phyloP scores from a whole-genome alignment of 2,113 vertebrate species.

The Lepus americanus region DNA sequence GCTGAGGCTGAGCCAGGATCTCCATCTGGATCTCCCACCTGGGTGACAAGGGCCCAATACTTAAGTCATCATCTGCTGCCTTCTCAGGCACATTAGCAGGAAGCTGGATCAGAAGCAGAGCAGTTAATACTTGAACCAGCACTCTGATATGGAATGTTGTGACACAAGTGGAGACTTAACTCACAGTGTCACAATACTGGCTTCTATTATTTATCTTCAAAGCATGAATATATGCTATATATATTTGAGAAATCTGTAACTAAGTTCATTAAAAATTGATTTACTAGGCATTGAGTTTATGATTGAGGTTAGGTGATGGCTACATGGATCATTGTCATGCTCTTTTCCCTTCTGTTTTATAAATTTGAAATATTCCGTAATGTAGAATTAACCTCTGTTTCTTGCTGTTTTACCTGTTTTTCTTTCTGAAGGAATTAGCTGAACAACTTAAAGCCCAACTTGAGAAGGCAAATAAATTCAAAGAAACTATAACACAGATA shows the following conservation, averaged over 20 bases:
- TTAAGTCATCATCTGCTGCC: too few species aligned
- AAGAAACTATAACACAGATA: constrained; percentile 84
- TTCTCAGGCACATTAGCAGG: too few species aligned
- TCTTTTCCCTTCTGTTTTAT: neutral
- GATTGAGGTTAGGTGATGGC: neutral
- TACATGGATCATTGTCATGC: neutral
- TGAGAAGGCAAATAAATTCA: constrained; percentile 92
- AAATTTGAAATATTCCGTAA: constrained; percentile 28
- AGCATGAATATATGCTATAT: neutral
- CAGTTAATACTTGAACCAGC: too few species aligned
- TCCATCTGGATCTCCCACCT: too few species aligned
- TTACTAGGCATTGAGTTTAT: neutral
- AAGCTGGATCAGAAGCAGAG: too few species aligned
- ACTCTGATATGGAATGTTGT: too few species aligned
- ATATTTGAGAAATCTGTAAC: constrained; percentile 35
- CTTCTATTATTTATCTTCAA: neutral
- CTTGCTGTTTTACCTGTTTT: neutral
- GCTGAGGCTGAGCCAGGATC: too few species aligned
- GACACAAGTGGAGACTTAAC: too few species aligned
- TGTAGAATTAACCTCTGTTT: constrained; percentile 13
- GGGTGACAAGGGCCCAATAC: too few species aligned
- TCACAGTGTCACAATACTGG: too few species aligned
- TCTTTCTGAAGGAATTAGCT: constrained; percentile 91
- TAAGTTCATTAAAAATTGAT: constrained; percentile 21
- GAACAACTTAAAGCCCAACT: constrained; percentile 93